phyloP scores from a whole-genome alignment of 2,113 vertebrate species.

The Asarcornis scutulata region DNA sequence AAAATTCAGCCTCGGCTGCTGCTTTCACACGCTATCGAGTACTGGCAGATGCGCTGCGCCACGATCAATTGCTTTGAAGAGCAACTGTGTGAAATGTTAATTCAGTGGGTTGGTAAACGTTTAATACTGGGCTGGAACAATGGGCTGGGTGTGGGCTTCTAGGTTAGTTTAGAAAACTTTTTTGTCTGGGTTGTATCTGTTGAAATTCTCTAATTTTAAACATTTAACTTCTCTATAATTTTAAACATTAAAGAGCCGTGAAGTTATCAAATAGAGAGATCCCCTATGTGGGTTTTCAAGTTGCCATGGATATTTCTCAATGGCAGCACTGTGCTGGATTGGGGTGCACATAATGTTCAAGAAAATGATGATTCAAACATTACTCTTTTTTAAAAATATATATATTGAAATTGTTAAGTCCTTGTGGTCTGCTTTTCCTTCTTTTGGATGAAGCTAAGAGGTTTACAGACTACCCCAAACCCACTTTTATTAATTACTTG shows the following conservation, averaged over 20 bases:
- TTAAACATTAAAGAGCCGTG: neutral
- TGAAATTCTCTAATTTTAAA: neutral
- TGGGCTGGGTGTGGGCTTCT: fast-evolving
- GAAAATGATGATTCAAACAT: neutral
- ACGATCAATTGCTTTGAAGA: neutral
- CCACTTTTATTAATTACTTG: neutral
- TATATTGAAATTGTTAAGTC: neutral
- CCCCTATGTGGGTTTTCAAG: neutral
- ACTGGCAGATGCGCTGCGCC: neutral
- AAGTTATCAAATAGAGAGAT: conserved; percentile 8
- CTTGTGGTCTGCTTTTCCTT: neutral
- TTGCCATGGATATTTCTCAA: conserved; percentile 11
- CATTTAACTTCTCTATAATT: neutral
- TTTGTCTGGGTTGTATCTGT: neutral
- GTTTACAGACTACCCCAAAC: neutral
- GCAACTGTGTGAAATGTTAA: neutral
- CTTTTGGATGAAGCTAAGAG: neutral
- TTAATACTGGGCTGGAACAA: neutral
- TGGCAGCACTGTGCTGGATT: neutral
- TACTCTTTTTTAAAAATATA: neutral
- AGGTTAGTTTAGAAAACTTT: neutral
- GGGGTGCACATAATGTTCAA: neutral
- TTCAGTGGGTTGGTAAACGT: neutral
- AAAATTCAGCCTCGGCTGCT: conserved; percentile 13
- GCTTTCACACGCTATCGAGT: neutral